Conservation (phyloP, 92 coral and sea anemone species). For the Pocillopora grandis region DNA sequence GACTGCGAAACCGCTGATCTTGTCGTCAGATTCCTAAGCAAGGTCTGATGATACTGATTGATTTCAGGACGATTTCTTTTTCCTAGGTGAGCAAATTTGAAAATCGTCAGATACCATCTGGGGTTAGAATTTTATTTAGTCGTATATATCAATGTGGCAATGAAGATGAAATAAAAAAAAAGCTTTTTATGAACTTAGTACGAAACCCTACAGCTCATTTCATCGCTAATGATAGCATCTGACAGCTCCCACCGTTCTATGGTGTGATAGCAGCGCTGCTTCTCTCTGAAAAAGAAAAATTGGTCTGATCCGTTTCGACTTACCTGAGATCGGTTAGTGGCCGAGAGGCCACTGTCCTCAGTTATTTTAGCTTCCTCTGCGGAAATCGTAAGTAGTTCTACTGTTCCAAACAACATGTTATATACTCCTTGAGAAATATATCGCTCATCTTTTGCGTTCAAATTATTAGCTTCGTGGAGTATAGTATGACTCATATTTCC, state of each 20-base stretch:
- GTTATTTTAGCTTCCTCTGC: constrained; percentile 5
- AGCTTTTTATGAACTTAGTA: no score
- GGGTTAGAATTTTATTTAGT: no score
- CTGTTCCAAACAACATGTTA: constrained; percentile 20
- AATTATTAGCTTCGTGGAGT: constrained; percentile 1
- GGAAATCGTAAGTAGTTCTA: constrained; percentile 11
- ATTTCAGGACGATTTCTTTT: constrained; percentile 9
- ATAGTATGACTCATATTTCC: background rate
- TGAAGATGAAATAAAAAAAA: no score
- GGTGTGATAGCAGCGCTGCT: background rate
- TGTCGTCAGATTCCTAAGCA: constrained; percentile 2
- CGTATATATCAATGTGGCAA: no score
- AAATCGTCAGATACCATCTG: no score
- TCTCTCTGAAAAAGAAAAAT: background rate
- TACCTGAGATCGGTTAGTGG: constrained; percentile 26
- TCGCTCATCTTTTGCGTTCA: constrained; percentile 28
- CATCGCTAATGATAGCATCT: background rate
- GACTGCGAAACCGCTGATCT: constrained; percentile 32
- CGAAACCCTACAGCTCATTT: no score
- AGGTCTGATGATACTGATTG: background rate
- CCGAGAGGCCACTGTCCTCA: background rate
- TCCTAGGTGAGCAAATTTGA: background rate
- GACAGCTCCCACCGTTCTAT: background rate
- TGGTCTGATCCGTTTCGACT: background rate
- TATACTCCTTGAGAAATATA: constrained; percentile 12